Conservation (phyloP, 2,113 vertebrate genomes). For the Bombycilla garrulus region DNA sequence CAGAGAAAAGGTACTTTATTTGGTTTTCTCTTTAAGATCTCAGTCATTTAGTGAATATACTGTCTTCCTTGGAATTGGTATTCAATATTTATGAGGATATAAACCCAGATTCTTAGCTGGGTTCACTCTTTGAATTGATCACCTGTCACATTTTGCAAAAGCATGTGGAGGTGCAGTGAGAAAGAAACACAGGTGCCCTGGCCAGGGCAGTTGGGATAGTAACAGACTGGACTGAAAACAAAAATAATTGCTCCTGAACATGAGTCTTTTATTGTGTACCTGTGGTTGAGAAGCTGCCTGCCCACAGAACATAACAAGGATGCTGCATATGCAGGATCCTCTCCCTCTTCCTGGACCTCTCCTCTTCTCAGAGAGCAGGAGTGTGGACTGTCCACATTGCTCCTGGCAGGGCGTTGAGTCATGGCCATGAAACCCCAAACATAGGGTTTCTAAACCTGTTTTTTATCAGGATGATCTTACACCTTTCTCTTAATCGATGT, state of each 20-base stretch:
- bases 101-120: not conserved
- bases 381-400: not conserved
- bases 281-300: not conserved
- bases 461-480: not conserved
- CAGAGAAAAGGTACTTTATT: constrained; percentile 83
- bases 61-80: not conserved
- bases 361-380: not conserved
- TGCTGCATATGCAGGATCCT: not conserved
- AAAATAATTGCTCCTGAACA: not conserved
- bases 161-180: not conserved
- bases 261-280: not conserved
- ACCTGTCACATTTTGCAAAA: not conserved
- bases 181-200: not conserved
- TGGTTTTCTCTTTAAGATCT: not conserved
- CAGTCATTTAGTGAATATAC: not conserved
- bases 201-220: not conserved
- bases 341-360: not conserved
- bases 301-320: not conserved
- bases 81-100: not conserved
- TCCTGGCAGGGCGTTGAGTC: not conserved
- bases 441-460: not conserved
- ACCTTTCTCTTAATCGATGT: not conserved
- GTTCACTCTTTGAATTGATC: not conserved
- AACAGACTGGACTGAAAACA: not conserved
- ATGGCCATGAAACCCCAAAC: not conserved